These are phyloP conservation scores for Heliocidaris erythrogramma DNA, from an alignment of 35 echinoderm and acorn worm species.

Conservation along the genomic window DNA sequence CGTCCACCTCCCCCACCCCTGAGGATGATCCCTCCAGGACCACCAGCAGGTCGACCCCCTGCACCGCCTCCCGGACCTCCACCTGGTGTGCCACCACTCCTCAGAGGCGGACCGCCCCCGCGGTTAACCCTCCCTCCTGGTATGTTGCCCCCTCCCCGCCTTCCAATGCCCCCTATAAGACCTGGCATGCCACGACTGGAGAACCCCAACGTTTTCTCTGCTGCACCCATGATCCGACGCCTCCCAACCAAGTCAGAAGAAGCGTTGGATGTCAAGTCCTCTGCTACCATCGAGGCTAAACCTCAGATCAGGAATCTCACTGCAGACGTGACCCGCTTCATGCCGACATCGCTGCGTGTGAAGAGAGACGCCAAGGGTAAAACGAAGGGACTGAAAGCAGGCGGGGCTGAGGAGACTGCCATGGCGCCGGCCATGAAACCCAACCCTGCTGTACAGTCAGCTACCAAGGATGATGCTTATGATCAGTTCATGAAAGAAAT, in stretches of 20 bases:
- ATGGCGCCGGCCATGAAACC: slow-evolving; percentile 58
- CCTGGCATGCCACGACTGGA: slow-evolving; percentile 55
- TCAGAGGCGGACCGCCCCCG: slow-evolving; percentile 56
- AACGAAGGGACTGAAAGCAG: slow-evolving; percentile 64
- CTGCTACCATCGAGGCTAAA: slow-evolving; percentile 94
- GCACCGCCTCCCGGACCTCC: slow-evolving; percentile 88
- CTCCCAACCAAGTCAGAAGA: slow-evolving; percentile 68
- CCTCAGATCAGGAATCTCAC: slow-evolving; percentile 95
- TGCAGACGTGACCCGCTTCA: slow-evolving; percentile 91
- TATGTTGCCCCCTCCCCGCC: slow-evolving; percentile 66
- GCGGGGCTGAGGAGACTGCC: slow-evolving; percentile 43
- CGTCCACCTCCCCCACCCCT: slow-evolving; percentile 72
- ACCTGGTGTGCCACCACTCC: slow-evolving; percentile 76
- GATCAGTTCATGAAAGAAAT: slow-evolving; percentile 99
- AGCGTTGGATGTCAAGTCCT: slow-evolving; percentile 65
- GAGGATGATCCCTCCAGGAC: slow-evolving; percentile 78
- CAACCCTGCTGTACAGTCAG: slow-evolving; percentile 55
- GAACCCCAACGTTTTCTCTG: slow-evolving; percentile 95
- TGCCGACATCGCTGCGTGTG: slow-evolving; percentile 81
- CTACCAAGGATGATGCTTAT: slow-evolving; percentile 97
- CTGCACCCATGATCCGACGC: slow-evolving; percentile 86
- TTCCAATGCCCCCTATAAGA: slow-evolving; percentile 52
- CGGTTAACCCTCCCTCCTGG: slow-evolving; percentile 73
- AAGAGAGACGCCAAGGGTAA: slow-evolving; percentile 85
- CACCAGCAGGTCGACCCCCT: slow-evolving; percentile 76